phyloP scores from a whole-genome alignment of 2,888 invertebrate species.

The Pterostichus niger region DNA sequence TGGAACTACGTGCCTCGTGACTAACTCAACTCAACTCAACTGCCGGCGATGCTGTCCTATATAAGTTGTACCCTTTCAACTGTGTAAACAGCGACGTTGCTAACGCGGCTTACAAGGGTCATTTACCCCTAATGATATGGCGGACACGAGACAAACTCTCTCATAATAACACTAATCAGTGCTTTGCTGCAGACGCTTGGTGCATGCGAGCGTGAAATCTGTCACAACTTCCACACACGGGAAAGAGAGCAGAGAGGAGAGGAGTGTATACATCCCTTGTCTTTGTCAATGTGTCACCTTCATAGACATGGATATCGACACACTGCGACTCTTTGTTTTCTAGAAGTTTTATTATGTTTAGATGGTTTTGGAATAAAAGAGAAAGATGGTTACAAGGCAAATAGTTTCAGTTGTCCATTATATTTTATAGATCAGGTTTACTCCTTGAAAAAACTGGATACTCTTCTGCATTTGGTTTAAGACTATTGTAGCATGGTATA shows the following conservation, averaged over 20 bases:
- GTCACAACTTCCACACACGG: background rate
- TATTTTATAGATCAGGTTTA: no score
- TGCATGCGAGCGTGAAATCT: conserved; percentile 10
- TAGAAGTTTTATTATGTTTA: no score
- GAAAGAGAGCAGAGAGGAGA: no score
- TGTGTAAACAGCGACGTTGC: conserved; percentile 56
- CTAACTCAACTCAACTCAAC: background rate
- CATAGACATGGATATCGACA: background rate
- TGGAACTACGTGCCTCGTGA: conserved; percentile 32
- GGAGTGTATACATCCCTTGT: no score
- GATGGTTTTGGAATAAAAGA: no score
- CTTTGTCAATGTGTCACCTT: no score
- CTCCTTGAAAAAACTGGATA: no score
- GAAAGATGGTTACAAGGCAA: no score
- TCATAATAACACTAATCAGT: conserved; percentile 64
- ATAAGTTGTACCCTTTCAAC: conserved; percentile 54
- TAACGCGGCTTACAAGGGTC: conserved; percentile 59
- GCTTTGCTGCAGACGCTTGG: conserved; percentile 31
- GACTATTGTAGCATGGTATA: no score
- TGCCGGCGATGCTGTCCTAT: conserved; percentile 1
- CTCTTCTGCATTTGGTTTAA: no score
- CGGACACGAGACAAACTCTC: conserved; percentile 45
- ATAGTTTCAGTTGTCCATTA: no score
- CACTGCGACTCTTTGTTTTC: no score
- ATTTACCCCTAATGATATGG: conserved; percentile 64